Evolutionary conservation across 2,888 invertebrate species (phyloP).

Genomic region (Lepetodrilus schrolli): DNA sequence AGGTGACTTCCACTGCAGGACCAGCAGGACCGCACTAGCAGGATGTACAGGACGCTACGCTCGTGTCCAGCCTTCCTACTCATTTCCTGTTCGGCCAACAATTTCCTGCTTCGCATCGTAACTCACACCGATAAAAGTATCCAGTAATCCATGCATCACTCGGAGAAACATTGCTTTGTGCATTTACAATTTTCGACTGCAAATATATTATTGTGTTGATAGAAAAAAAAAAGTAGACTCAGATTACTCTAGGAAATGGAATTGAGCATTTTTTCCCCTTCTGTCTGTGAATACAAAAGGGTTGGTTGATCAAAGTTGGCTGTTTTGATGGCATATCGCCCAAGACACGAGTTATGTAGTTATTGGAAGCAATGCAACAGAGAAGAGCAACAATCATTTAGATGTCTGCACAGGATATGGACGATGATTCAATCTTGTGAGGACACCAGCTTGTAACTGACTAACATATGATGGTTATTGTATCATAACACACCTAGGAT

Average conservation of each 20-base stretch:
- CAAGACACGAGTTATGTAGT: neutral
- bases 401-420: too few species aligned
- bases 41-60: too few species aligned
- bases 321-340: neutral
- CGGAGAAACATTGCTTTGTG: too few species aligned
- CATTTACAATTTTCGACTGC: conserved; percentile 2
- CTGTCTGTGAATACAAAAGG: too few species aligned
- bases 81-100: neutral
- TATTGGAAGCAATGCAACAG: neutral
- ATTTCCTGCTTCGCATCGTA: conserved; percentile 7
- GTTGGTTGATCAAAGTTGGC: conserved; percentile 13
- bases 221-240: conserved; percentile 10
- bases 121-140: neutral
- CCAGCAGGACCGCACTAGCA: neutral
- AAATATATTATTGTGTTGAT: conserved; percentile 9
- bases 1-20: neutral
- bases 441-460: too few species aligned
- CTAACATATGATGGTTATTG: too few species aligned
- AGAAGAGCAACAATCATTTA: conserved; percentile 14
- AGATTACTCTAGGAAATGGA: conserved; percentile 8
- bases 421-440: too few species aligned
- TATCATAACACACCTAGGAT: too few species aligned
- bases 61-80: too few species aligned
- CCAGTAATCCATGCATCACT: too few species aligned
- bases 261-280: conserved; percentile 11